These are phyloP conservation scores for Puntigrus tetrazona DNA, from an alignment of 2,113 vertebrate species.

Conservation along the genomic window DNA sequence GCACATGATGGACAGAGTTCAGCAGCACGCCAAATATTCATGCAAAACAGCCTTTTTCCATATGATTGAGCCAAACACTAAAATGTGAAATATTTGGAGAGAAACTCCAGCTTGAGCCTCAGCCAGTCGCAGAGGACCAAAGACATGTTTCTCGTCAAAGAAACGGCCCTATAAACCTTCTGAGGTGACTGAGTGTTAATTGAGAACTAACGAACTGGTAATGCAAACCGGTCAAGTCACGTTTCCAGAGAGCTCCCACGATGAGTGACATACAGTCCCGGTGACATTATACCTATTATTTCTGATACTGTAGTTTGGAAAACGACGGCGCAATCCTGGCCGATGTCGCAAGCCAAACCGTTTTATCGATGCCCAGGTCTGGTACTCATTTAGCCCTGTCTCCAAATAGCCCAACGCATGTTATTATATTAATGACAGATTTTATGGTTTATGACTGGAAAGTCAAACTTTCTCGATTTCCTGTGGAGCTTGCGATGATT, in stretches of 20 bases:
- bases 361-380: conserved; percentile 69
- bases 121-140: conserved; percentile 62
- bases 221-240: conserved; percentile 56
- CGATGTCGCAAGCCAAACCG: conserved; percentile 57
- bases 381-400: conserved; percentile 70
- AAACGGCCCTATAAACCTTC: conserved; percentile 64
- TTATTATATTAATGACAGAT: conserved; percentile 71
- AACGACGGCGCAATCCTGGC: conserved; percentile 54
- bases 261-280: conserved; percentile 59
- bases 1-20: conserved; percentile 61
- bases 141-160: conserved; percentile 64
- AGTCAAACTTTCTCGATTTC: conserved; percentile 74
- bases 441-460: conserved; percentile 78
- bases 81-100: conserved; percentile 71
- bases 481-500: conserved; percentile 71
- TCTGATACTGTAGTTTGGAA: conserved; percentile 60
- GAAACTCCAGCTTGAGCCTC: conserved; percentile 62
- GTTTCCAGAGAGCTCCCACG: conserved; percentile 42
- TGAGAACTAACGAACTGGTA: conserved; percentile 70
- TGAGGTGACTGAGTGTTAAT: conserved; percentile 67
- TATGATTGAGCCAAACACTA: conserved; percentile 69
- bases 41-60: conserved; percentile 73
- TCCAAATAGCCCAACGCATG: conserved; percentile 72
- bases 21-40: conserved; percentile 69
- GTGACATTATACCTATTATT: conserved; percentile 62